Evolutionary conservation across 2,888 invertebrate species (phyloP).

Genomic region (Prenolepis imparis): DNA sequence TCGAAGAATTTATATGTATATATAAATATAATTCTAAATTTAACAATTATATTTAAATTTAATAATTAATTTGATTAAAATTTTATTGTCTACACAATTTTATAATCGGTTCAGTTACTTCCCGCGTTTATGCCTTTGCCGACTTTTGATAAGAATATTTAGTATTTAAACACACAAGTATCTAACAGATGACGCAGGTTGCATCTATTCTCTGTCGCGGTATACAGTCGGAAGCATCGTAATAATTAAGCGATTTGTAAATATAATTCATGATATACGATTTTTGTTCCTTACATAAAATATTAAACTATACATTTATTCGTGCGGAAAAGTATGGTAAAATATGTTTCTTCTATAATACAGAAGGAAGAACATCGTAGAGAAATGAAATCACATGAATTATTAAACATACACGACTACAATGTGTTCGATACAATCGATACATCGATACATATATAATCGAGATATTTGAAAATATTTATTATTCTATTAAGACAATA

Average conservation of each 20-base stretch:
- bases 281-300: too few species aligned
- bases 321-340: too few species aligned
- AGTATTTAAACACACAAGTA: neutral
- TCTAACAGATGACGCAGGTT: neutral
- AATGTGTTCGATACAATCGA: neutral
- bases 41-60: neutral
- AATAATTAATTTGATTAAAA: neutral
- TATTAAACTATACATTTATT: too few species aligned
- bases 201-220: neutral
- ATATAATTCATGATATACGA: too few species aligned
- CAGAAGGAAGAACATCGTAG: too few species aligned
- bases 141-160: neutral
- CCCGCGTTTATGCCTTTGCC: neutral
- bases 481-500: neutral
- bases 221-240: neutral
- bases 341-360: too few species aligned
- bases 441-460: neutral
- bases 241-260: too few species aligned
- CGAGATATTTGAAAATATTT: neutral
- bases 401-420: neutral
- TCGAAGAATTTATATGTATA: too few species aligned
- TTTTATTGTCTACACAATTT: neutral
- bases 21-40: neutral
- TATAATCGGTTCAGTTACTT: neutral
- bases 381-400: neutral